Conservation (phyloP, 2,797 vertebrate genomes). For the Lutjanus campechanus region DNA sequence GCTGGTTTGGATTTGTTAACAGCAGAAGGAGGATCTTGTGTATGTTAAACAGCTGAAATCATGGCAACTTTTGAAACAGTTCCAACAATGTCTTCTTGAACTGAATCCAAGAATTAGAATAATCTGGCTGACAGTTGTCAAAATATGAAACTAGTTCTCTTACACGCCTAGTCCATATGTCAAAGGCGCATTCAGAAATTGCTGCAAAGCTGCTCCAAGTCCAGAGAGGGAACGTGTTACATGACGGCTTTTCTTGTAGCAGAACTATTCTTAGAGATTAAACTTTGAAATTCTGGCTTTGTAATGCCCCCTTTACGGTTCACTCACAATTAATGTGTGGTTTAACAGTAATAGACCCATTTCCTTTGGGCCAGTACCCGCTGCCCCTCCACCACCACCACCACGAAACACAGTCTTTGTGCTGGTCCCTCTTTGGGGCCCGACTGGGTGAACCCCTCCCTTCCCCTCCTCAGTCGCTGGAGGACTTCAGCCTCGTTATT, state of each 20-base stretch:
- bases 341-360: constrained; percentile 33
- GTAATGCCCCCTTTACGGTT: constrained; percentile 9
- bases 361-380: constrained; percentile 31
- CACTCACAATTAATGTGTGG: constrained; percentile 27
- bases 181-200: background rate
- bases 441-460: constrained; percentile 54
- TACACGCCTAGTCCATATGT: constrained; percentile 22
- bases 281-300: background rate
- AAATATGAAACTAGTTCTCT: constrained; percentile 39
- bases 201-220: constrained; percentile 3
- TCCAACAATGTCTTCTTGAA: constrained; percentile 36
- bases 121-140: constrained; percentile 38
- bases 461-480: constrained; percentile 36
- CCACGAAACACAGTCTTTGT: constrained; percentile 37
- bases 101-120: constrained; percentile 29
- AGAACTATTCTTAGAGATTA: constrained; percentile 12
- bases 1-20: constrained; percentile 24
- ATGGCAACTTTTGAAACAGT: constrained; percentile 18
- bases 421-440: constrained; percentile 44
- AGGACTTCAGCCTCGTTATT: constrained; percentile 48
- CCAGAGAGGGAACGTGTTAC: background rate
- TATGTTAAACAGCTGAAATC: constrained; percentile 27
- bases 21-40: background rate
- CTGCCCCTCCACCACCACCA: constrained; percentile 1
- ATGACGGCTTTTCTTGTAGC: background rate